phyloP scores from a whole-genome alignment of 2,113 vertebrate genomes.

The Noctilio leporinus region DNA sequence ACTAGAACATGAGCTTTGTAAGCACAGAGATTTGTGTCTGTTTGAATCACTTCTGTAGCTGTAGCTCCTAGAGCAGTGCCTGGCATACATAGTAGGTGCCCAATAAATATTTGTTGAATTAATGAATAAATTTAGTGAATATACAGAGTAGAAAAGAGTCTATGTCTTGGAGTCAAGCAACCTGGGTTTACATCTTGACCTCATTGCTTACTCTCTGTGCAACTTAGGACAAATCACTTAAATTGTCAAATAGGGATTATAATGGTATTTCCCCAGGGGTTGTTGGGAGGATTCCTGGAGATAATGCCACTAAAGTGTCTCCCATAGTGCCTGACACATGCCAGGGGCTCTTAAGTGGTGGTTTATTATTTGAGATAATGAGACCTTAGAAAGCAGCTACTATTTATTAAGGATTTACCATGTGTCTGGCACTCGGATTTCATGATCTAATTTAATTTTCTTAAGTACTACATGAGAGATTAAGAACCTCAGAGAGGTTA shows the following conservation, averaged over 20 bases:
- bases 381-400: not conserved
- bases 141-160: not conserved
- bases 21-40: not conserved
- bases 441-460: not conserved
- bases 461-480: not conserved
- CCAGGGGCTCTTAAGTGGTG: not conserved
- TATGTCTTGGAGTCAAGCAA: not conserved
- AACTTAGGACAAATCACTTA: not conserved
- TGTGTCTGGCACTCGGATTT: not conserved
- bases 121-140: not conserved
- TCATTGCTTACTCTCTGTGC: not conserved
- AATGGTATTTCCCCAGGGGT: not conserved
- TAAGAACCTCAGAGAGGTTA: not conserved
- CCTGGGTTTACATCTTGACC: not conserved
- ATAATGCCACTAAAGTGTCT: not conserved
- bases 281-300: not conserved
- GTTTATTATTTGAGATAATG: constrained; percentile 9
- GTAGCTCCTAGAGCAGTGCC: not conserved
- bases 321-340: not conserved
- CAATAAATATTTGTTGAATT: not conserved
- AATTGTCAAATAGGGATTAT: not conserved
- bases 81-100: not conserved
- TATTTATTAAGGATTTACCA: not conserved
- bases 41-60: not conserved
- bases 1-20: not conserved